A percentile compares a stretch with the other conserved stretches of the same genome.
Evolutionary conservation across 2,797 vertebrate species (phyloP).

Genomic region (Argentina silus): DNA sequence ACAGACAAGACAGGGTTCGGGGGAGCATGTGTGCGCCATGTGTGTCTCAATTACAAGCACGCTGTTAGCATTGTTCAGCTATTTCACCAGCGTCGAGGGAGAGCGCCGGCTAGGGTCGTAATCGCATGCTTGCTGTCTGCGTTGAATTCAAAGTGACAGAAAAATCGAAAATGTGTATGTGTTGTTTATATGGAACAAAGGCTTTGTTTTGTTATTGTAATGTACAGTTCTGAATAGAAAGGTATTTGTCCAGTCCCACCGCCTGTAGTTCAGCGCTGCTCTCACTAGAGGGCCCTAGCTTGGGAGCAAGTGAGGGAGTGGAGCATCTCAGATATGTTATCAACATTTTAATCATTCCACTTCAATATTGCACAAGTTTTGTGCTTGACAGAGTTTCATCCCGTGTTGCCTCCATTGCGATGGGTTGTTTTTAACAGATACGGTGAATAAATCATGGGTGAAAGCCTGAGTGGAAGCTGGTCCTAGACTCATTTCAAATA

Average conservation of each 20-base stretch:
- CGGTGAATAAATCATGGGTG: background rate
- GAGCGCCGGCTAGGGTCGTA: constrained; percentile 1
- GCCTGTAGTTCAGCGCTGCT: constrained; percentile 42
- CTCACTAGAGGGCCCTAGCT: constrained; percentile 56
- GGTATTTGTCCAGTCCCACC: constrained; percentile 24
- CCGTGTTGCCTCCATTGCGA: background rate
- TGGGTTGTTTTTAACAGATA: background rate
- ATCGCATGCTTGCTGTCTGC: constrained; percentile 7
- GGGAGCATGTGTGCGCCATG: constrained; percentile 69
- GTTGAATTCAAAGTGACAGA: background rate
- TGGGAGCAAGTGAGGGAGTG: constrained; percentile 23
- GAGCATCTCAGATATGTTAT: constrained; percentile 29
- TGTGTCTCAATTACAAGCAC: constrained; percentile 70
- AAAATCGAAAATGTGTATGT: background rate
- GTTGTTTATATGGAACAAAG: background rate
- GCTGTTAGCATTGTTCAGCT: constrained; percentile 43
- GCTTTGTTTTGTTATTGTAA: no score
- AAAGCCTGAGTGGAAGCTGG: background rate
- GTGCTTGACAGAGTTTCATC: background rate
- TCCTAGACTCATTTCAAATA: background rate
- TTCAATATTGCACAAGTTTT: background rate
- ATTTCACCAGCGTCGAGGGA: constrained; percentile 39
- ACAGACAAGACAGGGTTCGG: constrained; percentile 69
- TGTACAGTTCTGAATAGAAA: background rate
- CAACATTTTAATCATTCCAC: constrained; percentile 17